These are phyloP conservation scores for Benitochromis conjunctus DNA, from an alignment of 2,113 vertebrate genomes.

Conservation along the genomic window DNA sequence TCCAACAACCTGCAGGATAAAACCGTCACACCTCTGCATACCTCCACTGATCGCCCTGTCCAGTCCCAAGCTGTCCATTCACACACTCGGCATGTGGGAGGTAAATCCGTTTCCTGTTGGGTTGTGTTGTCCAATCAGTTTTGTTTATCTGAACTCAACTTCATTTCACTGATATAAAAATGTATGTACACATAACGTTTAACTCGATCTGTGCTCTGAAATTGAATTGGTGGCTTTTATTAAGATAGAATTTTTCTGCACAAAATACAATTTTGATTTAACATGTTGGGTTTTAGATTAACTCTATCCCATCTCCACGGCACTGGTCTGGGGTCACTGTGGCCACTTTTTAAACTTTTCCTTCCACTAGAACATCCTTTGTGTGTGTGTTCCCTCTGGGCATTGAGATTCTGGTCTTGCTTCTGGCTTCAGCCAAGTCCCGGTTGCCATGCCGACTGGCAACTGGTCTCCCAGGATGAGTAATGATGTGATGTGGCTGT, in stretches of 20 bases:
- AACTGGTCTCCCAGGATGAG: constrained; percentile 80
- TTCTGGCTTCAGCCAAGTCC: constrained; percentile 70
- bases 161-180: neutral
- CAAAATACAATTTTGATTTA: neutral
- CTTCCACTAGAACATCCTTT: constrained; percentile 56
- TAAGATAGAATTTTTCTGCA: neutral
- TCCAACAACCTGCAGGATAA: constrained; percentile 53
- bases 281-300: constrained; percentile 12
- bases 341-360: constrained; percentile 69
- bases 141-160: neutral
- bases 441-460: constrained; percentile 77
- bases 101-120: constrained; percentile 35
- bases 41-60: constrained; percentile 39
- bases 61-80: constrained; percentile 43
- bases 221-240: neutral
- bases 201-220: neutral
- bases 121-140: neutral
- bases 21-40: constrained; percentile 57
- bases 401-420: constrained; percentile 80
- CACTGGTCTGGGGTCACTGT: constrained; percentile 36
- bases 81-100: constrained; percentile 28
- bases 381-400: constrained; percentile 53
- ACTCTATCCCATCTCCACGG: neutral
- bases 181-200: neutral
- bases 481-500: constrained; percentile 78